Conservation (phyloP, 2,888 invertebrate species). For the Boloria euphrosyne region DNA sequence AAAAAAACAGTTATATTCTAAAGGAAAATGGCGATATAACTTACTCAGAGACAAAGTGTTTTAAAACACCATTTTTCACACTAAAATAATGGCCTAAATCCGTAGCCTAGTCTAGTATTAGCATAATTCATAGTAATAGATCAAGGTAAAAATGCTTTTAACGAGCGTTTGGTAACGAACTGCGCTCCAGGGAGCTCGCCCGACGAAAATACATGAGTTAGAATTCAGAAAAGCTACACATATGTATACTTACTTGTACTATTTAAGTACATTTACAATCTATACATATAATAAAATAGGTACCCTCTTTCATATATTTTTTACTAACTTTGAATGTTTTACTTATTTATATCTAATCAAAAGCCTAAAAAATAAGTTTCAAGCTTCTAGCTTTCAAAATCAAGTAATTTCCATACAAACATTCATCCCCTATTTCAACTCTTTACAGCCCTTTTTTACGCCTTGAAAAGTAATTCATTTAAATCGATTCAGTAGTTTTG, state of each 20-base stretch:
- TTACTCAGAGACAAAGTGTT: background rate
- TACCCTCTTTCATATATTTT: no score
- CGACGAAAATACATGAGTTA: slow-evolving; percentile 27
- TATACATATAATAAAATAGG: no score
- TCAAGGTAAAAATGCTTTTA: slow-evolving; percentile 45
- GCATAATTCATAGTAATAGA: slow-evolving; percentile 47
- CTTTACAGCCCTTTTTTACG: no score
- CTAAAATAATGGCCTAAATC: slow-evolving; percentile 15
- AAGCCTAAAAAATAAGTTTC: no score
- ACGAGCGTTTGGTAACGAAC: slow-evolving; percentile 44
- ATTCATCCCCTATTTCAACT: no score
- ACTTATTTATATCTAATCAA: no score
- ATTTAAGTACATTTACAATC: no score
- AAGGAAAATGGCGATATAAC: background rate
- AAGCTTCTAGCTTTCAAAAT: no score
- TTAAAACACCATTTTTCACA: slow-evolving; percentile 1
- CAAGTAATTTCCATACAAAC: no score
- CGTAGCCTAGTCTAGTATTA: slow-evolving; percentile 34
- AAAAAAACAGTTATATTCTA: background rate
- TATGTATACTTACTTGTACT: background rate
- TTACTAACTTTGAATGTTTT: no score
- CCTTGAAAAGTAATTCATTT: no score
- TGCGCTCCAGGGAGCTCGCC: slow-evolving; percentile 40
- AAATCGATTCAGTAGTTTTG: no score
- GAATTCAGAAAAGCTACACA: slow-evolving; percentile 4